Evolutionary conservation across 2,113 vertebrate genomes (phyloP), one percentile per base, ranked within the genome.

Genomic region (Gadus chalcogrammus): DNA sequence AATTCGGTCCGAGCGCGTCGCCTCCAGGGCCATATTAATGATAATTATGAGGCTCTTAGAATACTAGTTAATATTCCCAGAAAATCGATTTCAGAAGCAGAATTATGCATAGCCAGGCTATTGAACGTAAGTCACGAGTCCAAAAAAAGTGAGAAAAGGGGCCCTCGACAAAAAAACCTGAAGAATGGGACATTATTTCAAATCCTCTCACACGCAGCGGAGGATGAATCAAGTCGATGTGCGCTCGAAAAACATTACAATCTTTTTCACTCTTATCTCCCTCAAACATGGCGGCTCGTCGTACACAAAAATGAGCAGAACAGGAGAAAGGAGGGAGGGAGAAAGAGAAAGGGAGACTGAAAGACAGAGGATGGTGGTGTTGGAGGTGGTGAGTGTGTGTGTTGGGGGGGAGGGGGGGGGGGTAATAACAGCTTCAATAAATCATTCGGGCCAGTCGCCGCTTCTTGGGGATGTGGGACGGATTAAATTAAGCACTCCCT

Each of bases 401-500:
- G 38, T 5, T 11, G 38, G 9, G 35, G 18, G 27, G 15, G 12
- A 4, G 38, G 3, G 18, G 42, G 7, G 68, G 77, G 72, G 75
- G 82, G 77, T 79, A 80, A 86, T 88, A 92, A 91, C 91, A 90
- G 88, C 90, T 89, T 90, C 89, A 91, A 91, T 93, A 92, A 94
- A 93, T 93, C 91, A 91, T 91, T 84, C 82, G 84, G 83, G 83
- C 88, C 87, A 91, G 82, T 88, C 85, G 82, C 82, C 73, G 81
- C 86, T 93, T 92, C 91, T 92, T 76, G 77, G 93, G 91, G 92
- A 91, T 85, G 83, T 89, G 88, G 90, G 92, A 91, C 91, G 91
- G 91, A 93, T 92, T 93, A 91, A 93, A 93, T 92, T 92, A 93
- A 93, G 91, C 91, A 90, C 91, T 92, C 88, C 80, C 79, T 88